Conservation (phyloP, 1,140 invertebrate genomes). For the Zaprionus tsacasi region DNA sequence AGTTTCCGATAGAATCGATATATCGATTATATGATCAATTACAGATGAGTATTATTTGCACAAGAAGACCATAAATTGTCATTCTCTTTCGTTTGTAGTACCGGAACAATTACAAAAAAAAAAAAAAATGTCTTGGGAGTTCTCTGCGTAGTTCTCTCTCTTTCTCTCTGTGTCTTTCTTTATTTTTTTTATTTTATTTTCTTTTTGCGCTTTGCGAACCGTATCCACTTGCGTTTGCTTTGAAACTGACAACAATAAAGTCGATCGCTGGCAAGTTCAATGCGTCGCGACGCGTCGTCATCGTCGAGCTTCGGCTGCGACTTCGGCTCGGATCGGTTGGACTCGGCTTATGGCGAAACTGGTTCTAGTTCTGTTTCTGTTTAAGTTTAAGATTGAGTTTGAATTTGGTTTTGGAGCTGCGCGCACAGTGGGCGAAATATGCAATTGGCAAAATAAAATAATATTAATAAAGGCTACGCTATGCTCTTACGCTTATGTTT, state of each 20-base stretch:
- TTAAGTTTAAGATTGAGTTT: conserved; percentile 10
- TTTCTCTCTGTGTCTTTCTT: background rate
- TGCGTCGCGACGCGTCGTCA: conserved; percentile 19
- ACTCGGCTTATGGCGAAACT: conserved; percentile 25
- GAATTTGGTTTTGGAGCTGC: conserved; percentile 1
- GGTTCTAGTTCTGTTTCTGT: conserved; percentile 43
- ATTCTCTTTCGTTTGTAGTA: conserved; percentile 42
- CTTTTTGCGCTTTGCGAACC: conserved; percentile 44
- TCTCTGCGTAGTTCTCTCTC: background rate
- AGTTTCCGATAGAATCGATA: background rate
- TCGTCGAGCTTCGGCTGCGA: background rate
- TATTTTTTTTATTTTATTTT: background rate
- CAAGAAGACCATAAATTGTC: conserved; percentile 74
- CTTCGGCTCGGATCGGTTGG: background rate
- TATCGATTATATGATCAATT: conserved; percentile 39
- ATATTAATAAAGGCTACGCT: too few species aligned
- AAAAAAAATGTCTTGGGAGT: conserved; percentile 17
- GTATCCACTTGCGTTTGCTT: conserved; percentile 57
- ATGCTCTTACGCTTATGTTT: too few species aligned
- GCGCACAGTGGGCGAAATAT: background rate
- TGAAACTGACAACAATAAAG: conserved; percentile 55
- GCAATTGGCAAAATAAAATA: too few species aligned
- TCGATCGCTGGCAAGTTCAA: conserved; percentile 52
- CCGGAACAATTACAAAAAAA: conserved; percentile 26
- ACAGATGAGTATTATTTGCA: conserved; percentile 73